Percentiles rank a stretch among this genome's conserved stretches.
phyloP scores from a whole-genome alignment of 2,888 invertebrate genomes.

The Nyleta sp. region DNA sequence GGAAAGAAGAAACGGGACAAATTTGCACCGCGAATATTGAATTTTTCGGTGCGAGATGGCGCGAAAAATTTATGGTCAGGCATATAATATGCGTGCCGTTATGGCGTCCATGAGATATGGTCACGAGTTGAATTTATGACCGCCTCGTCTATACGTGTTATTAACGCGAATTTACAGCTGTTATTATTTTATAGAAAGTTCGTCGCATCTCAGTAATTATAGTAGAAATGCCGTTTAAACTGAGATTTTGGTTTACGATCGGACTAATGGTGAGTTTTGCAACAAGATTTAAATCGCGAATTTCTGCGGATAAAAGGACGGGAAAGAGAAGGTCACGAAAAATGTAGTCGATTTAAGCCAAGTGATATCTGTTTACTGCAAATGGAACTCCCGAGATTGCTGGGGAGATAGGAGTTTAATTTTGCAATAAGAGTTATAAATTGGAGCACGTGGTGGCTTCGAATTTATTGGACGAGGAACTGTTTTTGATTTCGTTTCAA shows the following conservation, averaged over 20 bases:
- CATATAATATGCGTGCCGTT: slow-evolving; percentile 37
- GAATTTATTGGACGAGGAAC: slow-evolving; percentile 2
- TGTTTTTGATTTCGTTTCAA: background rate
- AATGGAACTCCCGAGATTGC: slow-evolving; percentile 19
- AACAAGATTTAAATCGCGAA: slow-evolving; percentile 9
- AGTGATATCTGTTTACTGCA: slow-evolving; percentile 27
- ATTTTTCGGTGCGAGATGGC: slow-evolving; percentile 44
- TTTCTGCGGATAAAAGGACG: background rate
- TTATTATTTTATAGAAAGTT: slow-evolving; percentile 23
- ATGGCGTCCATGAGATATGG: slow-evolving; percentile 37
- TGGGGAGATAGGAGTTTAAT: slow-evolving; percentile 14
- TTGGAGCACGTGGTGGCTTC: background rate
- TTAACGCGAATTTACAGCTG: slow-evolving; percentile 30
- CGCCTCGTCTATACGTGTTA: slow-evolving; percentile 15
- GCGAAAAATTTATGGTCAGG: slow-evolving; percentile 51
- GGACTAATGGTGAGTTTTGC: background rate
- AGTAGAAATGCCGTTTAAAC: background rate
- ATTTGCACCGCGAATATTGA: slow-evolving; percentile 42
- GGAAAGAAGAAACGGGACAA: slow-evolving; percentile 14
- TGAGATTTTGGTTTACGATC: slow-evolving; percentile 1
- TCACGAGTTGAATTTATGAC: slow-evolving; percentile 32
- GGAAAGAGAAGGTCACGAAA: background rate
- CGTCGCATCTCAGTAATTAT: slow-evolving; percentile 4
- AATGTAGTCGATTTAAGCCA: slow-evolving; percentile 14
- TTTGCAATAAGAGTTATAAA: slow-evolving; percentile 27